Percentiles rank a stretch among this genome's conserved stretches.
phyloP scores from a whole-genome alignment of 2,888 invertebrate species.

The Dastarcus helophoroides region DNA sequence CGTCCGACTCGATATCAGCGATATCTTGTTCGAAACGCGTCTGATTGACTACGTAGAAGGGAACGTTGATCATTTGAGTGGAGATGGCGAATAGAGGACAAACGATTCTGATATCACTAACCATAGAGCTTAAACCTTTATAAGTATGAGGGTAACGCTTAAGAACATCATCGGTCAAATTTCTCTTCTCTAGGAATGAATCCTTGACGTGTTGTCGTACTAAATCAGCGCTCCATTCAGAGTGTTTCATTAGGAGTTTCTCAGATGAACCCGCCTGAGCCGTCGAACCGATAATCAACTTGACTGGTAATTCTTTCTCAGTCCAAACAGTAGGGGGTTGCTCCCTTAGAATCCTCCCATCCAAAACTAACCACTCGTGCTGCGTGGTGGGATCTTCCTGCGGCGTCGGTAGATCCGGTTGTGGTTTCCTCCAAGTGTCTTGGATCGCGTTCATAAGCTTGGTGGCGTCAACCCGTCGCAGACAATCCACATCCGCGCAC shows the following conservation, averaged over 20 bases:
- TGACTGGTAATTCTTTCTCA: constrained; percentile 33
- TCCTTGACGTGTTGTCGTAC: constrained; percentile 52
- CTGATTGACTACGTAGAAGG: constrained; percentile 65
- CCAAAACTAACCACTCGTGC: constrained; percentile 64
- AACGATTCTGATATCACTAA: constrained; percentile 66
- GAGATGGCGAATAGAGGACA: constrained; percentile 66
- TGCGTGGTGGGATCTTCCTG: constrained; percentile 44
- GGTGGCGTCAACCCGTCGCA: constrained; percentile 42
- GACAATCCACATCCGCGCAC: constrained; percentile 43
- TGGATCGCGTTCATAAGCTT: constrained; percentile 59
- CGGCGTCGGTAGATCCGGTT: constrained; percentile 41
- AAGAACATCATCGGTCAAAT: constrained; percentile 51
- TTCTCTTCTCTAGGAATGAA: constrained; percentile 51
- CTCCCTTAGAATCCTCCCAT: constrained; percentile 56
- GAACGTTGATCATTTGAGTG: constrained; percentile 48
- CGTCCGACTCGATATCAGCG: constrained; percentile 46
- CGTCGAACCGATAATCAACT: constrained; percentile 60
- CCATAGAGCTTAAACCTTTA: constrained; percentile 56
- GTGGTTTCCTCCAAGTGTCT: constrained; percentile 56
- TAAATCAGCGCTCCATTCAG: constrained; percentile 54
- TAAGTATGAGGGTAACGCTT: constrained; percentile 54
- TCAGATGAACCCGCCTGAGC: constrained; percentile 60
- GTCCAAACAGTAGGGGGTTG: constrained; percentile 57
- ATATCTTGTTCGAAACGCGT: constrained; percentile 39
- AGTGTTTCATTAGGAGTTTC: constrained; percentile 46